phyloP scores from a whole-genome alignment of 2,888 invertebrate genomes.

The Stenchaetothrips biformis region DNA sequence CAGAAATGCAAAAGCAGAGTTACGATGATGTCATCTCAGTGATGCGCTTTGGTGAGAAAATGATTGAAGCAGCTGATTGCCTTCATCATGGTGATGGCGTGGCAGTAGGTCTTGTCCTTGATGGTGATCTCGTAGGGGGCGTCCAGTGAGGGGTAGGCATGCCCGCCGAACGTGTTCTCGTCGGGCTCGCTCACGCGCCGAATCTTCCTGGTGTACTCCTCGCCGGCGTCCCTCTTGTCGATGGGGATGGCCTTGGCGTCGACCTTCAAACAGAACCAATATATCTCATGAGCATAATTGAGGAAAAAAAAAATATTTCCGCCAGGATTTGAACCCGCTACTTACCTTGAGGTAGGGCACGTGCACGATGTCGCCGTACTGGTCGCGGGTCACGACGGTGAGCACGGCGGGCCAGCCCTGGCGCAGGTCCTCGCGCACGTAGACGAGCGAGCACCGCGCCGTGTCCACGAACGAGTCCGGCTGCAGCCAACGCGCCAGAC shows the following conservation, averaged over 20 bases:
- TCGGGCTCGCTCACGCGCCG: conserved; percentile 52
- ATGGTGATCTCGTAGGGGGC: conserved; percentile 78
- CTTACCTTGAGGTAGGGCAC: conserved; percentile 78
- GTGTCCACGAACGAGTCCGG: conserved; percentile 90
- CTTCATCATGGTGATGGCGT: conserved; percentile 94
- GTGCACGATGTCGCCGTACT: conserved; percentile 82
- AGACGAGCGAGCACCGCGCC: conserved; percentile 74
- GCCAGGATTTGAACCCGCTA: neutral
- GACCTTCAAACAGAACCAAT: conserved; percentile 47
- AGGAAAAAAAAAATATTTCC: neutral
- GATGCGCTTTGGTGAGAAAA: neutral
- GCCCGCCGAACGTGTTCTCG: conserved; percentile 58
- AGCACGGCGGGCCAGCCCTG: conserved; percentile 82
- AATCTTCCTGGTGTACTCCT: conserved; percentile 49
- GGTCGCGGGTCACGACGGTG: conserved; percentile 78
- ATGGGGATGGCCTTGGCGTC: conserved; percentile 69
- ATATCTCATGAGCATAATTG: neutral
- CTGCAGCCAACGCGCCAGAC: conserved; percentile 91
- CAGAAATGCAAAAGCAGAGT: conserved; percentile 32
- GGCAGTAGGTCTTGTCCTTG: conserved; percentile 87
- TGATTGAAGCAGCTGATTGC: conserved; percentile 44
- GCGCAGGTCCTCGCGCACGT: conserved; percentile 63
- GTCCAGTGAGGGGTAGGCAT: conserved; percentile 60
- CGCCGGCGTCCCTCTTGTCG: conserved; percentile 59
- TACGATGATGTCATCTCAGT: conserved; percentile 22